phyloP scores from a whole-genome alignment of 1,140 invertebrate species.

The Oryzaephilus surinamensis region DNA sequence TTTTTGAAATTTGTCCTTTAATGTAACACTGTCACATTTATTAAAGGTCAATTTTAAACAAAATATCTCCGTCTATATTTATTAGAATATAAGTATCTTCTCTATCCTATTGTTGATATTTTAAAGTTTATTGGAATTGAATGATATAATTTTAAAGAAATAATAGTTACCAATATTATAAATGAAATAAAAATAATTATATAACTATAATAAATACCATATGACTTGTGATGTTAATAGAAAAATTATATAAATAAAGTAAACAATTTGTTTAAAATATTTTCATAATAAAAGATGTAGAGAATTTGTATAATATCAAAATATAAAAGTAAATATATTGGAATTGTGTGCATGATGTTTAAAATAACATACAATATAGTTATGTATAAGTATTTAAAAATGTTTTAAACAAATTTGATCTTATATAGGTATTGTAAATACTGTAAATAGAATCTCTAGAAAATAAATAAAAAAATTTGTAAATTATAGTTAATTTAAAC shows the following conservation, averaged over 20 bases:
- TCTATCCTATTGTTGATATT: slow-evolving; percentile 34
- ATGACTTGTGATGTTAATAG: slow-evolving; percentile 18
- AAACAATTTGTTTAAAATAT: slow-evolving; percentile 24
- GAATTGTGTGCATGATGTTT: too few relatives aligned
- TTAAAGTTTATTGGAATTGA: slow-evolving; percentile 31
- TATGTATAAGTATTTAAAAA: too few relatives aligned
- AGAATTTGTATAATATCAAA: too few relatives aligned
- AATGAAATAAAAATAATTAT: too few relatives aligned
- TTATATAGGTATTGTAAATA: slow-evolving; percentile 28
- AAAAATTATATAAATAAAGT: too few relatives aligned
- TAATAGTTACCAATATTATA: too few relatives aligned
- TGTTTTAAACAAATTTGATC: slow-evolving; percentile 27
- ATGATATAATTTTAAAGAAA: slow-evolving; percentile 12
- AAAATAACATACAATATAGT: too few relatives aligned
- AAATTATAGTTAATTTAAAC: slow-evolving; percentile 28
- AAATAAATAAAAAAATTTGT: slow-evolving; percentile 26
- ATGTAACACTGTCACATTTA: slow-evolving; percentile 15
- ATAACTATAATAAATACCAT: slow-evolving; percentile 12
- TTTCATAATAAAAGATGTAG: too few relatives aligned
- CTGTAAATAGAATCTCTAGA: slow-evolving; percentile 28
- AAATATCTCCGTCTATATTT: slow-evolving; percentile 31
- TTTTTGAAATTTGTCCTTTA: too few relatives aligned
- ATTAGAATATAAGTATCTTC: slow-evolving; percentile 22
- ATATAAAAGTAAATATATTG: too few relatives aligned
- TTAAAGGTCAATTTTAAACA: slow-evolving; percentile 32